A percentile compares a stretch with the other conserved stretches of the same genome.
Conservation (phyloP, 2,113 vertebrate genomes). For the Ursus arctos region DNA sequence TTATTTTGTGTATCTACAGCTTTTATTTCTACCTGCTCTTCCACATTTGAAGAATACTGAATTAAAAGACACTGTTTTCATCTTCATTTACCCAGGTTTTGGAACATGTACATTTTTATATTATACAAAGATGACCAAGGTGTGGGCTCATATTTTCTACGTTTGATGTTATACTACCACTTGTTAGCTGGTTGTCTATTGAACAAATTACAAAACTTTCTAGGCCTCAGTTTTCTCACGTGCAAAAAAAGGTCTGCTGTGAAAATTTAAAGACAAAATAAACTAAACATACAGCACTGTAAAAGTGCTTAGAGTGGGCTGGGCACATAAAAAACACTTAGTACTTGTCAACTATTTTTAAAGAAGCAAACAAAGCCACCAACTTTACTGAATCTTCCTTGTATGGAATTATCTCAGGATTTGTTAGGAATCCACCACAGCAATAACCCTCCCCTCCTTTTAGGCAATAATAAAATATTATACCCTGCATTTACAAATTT, state of each 20-base stretch:
- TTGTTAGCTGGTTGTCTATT: not conserved
- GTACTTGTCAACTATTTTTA: not conserved
- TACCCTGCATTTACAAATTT: not conserved
- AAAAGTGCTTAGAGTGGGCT: not conserved
- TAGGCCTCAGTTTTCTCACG: not conserved
- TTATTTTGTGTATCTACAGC: not conserved
- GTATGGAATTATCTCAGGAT: not conserved
- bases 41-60: not conserved
- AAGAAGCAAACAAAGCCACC: not conserved
- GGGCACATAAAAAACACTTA: not conserved
- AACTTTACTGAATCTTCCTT: not conserved
- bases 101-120: not conserved
- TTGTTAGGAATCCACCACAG: not conserved
- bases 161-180: not conserved
- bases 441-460: not conserved
- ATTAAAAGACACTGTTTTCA: not conserved
- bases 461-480: conserved; percentile 45
- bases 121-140: not conserved
- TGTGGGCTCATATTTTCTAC: not conserved
- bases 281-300: not conserved
- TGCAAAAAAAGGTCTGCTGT: not conserved
- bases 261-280: not conserved
- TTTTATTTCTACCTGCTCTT: not conserved
- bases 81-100: not conserved
- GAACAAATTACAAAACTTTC: not conserved